Conservation (phyloP, 2,888 invertebrate species). For the Melanchra persicariae region DNA sequence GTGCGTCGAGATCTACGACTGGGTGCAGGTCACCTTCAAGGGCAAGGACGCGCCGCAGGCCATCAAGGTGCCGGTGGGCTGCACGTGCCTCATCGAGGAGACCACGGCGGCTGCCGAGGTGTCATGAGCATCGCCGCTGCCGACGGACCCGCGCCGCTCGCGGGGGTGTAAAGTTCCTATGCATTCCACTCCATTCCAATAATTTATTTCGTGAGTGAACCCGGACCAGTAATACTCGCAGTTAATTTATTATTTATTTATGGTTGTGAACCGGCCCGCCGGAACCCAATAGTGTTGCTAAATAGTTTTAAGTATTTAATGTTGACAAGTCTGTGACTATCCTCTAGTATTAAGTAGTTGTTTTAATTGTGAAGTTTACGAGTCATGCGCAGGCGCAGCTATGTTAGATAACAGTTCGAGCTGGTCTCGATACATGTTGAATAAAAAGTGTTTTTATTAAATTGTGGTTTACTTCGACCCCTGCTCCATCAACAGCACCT, state of each 20-base stretch:
- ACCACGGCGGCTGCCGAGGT: conserved; percentile 63
- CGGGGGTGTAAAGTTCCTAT: conserved; percentile 70
- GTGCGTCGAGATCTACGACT: conserved; percentile 85
- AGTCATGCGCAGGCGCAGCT: conserved; percentile 62
- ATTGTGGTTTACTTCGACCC: conserved; percentile 45
- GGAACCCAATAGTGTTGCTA: conserved; percentile 41
- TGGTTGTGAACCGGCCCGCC: conserved; percentile 62
- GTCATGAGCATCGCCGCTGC: conserved; percentile 43
- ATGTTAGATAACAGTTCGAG: conserved; percentile 50
- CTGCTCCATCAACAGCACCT: not conserved
- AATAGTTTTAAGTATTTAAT: conserved; percentile 56
- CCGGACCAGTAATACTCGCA: conserved; percentile 52
- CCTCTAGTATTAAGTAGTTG: conserved; percentile 47
- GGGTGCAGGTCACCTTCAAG: conserved; percentile 82
- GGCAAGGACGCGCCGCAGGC: conserved; percentile 55
- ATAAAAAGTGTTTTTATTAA: conserved; percentile 49
- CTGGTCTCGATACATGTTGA: conserved; percentile 63
- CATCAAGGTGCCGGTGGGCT: conserved; percentile 83
- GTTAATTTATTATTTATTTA: conserved; percentile 66
- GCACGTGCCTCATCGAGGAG: conserved; percentile 83
- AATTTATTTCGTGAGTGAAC: conserved; percentile 62
- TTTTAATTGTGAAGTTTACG: conserved; percentile 44
- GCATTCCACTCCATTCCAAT: conserved; percentile 60
- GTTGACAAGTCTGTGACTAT: conserved; percentile 42
- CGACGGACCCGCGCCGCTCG: conserved; percentile 17